A percentile compares a stretch with the other conserved stretches of the same genome.
Conservation (phyloP, 2,113 vertebrate species). For the Sciurus niger region DNA sequence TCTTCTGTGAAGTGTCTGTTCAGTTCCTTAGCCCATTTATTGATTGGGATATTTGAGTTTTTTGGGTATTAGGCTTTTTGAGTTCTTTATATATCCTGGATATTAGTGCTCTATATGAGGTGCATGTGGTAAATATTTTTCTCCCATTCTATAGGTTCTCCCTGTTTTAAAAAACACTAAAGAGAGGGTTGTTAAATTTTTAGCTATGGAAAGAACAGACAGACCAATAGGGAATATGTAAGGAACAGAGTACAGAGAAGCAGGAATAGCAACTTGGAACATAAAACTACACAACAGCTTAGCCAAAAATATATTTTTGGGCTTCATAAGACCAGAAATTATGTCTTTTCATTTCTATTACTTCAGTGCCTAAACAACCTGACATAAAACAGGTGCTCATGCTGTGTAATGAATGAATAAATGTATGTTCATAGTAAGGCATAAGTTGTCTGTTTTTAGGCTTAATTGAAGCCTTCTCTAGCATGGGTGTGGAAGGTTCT, state of each 20-base stretch:
- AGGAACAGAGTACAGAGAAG: not conserved
- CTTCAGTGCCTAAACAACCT: not conserved
- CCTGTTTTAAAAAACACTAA: not conserved
- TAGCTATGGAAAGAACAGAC: not conserved
- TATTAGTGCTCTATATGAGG: too few species aligned
- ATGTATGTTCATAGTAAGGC: not conserved
- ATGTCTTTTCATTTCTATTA: not conserved
- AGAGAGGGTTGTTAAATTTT: not conserved
- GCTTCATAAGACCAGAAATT: not conserved
- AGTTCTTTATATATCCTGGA: too few species aligned
- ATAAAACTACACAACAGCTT: not conserved
- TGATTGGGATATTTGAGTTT: too few species aligned
- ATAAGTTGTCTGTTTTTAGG: not conserved
- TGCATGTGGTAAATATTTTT: too few species aligned
- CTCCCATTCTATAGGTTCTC: too few species aligned
- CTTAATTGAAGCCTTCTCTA: not conserved
- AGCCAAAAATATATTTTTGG: not conserved
- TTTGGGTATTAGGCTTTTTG: too few species aligned
- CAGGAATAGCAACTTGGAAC: not conserved
- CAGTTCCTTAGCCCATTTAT: too few species aligned
- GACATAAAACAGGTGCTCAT: not conserved
- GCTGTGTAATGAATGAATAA: not conserved
- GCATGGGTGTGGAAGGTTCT: not conserved
- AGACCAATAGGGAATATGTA: not conserved
- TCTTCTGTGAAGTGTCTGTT: too few species aligned